phyloP scores from a whole-genome alignment of 2,113 vertebrate genomes.

The Blennius ocellaris region DNA sequence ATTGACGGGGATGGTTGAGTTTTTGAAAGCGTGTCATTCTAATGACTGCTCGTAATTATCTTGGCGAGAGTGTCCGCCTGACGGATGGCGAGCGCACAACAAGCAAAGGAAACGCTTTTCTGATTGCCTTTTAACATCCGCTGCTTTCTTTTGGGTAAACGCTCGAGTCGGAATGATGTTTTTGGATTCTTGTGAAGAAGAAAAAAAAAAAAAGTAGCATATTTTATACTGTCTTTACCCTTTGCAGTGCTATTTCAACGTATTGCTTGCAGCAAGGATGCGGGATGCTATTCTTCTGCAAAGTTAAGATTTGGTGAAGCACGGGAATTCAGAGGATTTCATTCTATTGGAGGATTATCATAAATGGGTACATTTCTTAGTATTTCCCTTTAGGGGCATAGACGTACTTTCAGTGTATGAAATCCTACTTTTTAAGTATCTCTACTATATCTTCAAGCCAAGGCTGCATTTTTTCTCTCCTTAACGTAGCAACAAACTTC shows the following conservation, averaged over 20 bases:
- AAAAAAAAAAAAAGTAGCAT: neutral
- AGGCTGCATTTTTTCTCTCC: too few species aligned
- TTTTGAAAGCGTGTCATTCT: slow-evolving; percentile 9
- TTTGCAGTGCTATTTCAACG: neutral
- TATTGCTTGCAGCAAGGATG: too few species aligned
- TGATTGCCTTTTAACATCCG: neutral
- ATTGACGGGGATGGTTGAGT: slow-evolving; percentile 24
- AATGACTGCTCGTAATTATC: slow-evolving; percentile 24
- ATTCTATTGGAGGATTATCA: too few species aligned
- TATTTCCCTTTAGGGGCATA: too few species aligned
- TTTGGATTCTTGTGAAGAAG: neutral
- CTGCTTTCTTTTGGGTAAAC: neutral
- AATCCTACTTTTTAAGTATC: too few species aligned
- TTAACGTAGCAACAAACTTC: too few species aligned
- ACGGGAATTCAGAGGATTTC: too few species aligned
- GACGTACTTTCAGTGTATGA: too few species aligned
- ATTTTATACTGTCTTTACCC: neutral
- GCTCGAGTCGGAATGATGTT: neutral
- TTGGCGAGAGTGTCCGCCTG: neutral
- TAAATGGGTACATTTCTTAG: too few species aligned
- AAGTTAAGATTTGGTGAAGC: too few species aligned
- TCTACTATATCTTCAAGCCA: too few species aligned
- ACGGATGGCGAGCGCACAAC: neutral
- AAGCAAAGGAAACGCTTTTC: neutral
- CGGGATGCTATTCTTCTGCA: too few species aligned